Evolutionary conservation across 2,888 invertebrate genomes (phyloP).

Genomic region (Drosophila nr. perissopoda): DNA sequence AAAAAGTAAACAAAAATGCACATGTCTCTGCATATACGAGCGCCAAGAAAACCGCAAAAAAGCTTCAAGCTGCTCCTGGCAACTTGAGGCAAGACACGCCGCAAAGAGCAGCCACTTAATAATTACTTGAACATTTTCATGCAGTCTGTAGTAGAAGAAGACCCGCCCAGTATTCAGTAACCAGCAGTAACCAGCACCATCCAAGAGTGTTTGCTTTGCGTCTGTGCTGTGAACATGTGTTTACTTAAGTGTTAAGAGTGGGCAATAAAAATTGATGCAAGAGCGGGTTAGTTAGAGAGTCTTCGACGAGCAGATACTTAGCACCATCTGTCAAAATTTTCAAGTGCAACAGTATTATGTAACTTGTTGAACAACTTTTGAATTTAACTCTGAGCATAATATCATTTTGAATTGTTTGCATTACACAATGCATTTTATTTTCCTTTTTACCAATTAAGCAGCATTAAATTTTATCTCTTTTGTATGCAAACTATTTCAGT

Average conservation of each 20-base stretch:
- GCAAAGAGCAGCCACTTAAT: slow-evolving; percentile 77
- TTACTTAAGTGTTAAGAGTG: slow-evolving; percentile 67
- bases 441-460: neutral
- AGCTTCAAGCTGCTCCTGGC: slow-evolving; percentile 17
- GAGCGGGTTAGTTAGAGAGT: neutral
- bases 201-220: slow-evolving; percentile 37
- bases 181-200: slow-evolving; percentile 1
- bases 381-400: neutral
- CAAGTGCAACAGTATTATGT: neutral
- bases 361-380: neutral
- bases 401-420: neutral
- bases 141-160: slow-evolving; percentile 43
- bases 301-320: slow-evolving; percentile 8
- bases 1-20: slow-evolving; percentile 39
- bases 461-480: neutral
- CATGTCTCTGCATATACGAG: slow-evolving; percentile 21
- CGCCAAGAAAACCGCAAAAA: slow-evolving; percentile 46
- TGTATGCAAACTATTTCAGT: neutral
- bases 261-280: slow-evolving; percentile 34
- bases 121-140: slow-evolving; percentile 79
- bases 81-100: slow-evolving; percentile 54
- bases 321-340: neutral
- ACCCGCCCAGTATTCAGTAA: slow-evolving; percentile 3
- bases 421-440: neutral
- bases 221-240: slow-evolving; percentile 69